Evolutionary conservation across 2,113 vertebrate genomes (phyloP).

Genomic region (Cyprinodon brontotheroides): DNA sequence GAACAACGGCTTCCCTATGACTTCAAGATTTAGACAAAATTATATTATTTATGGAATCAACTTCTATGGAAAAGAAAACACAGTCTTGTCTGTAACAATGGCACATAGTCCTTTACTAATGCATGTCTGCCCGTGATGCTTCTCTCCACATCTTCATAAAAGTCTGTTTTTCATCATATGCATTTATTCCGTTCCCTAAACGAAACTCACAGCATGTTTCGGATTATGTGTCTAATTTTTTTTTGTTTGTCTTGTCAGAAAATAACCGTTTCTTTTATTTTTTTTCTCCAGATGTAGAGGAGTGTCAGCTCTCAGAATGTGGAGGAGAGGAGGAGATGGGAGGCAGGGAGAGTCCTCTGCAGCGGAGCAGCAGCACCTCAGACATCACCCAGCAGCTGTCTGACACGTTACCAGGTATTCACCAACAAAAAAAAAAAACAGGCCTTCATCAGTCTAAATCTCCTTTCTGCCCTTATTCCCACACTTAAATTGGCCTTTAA

Average conservation of each 20-base stretch:
- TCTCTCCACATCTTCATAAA: constrained; percentile 1
- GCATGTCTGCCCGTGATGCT: constrained; percentile 48
- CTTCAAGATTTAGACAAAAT: too few species aligned
- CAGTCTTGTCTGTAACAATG: constrained; percentile 2
- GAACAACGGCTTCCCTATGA: too few species aligned
- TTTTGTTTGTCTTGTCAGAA: background rate
- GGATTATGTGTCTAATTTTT: background rate
- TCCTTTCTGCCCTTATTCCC: background rate
- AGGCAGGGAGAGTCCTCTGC: constrained; percentile 81
- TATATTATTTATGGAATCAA: constrained; percentile 10
- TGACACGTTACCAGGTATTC: constrained; percentile 84
- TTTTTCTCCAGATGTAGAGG: constrained; percentile 86
- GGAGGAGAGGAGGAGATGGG: constrained; percentile 73
- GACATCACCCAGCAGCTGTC: constrained; percentile 87
- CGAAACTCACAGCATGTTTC: background rate
- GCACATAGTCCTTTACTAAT: constrained; percentile 14
- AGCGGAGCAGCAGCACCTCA: constrained; percentile 92
- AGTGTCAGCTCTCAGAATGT: constrained; percentile 85
- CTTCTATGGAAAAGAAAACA: background rate
- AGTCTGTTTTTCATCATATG: background rate
- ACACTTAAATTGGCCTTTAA: background rate
- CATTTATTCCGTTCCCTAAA: constrained; percentile 20
- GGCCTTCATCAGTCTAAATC: background rate
- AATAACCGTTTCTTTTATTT: background rate
- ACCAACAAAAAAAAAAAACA: background rate